A percentile compares a stretch with the other conserved stretches of the same genome.
Conservation (phyloP, 2,113 vertebrate species). For the Shinisaurus crocodilurus region DNA sequence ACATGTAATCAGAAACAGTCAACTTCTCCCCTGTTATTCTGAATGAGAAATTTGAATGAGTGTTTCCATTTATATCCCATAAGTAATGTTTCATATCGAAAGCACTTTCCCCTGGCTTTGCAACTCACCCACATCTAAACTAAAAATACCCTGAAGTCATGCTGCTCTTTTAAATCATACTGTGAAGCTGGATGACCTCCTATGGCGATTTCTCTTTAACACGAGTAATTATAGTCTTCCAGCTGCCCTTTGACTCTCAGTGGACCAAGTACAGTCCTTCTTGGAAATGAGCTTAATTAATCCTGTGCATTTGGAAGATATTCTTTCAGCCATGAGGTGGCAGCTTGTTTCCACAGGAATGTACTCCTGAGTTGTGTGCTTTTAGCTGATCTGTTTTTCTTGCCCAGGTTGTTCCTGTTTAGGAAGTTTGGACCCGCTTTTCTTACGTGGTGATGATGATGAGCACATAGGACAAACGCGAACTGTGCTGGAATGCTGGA, state of each 20-base stretch:
- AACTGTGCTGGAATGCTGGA: neutral
- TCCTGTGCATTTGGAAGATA: conserved; percentile 65
- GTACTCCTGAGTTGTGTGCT: conserved; percentile 40
- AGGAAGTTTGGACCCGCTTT: neutral
- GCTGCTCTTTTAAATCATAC: conserved; percentile 69
- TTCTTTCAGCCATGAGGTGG: conserved; percentile 53
- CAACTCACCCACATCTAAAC: conserved; percentile 65
- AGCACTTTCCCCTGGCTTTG: conserved; percentile 38
- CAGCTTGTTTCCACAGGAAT: conserved; percentile 61
- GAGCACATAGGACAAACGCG: conserved; percentile 10
- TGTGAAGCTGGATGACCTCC: conserved; percentile 44
- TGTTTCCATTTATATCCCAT: conserved; percentile 64
- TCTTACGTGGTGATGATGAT: neutral
- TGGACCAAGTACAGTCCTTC: conserved; percentile 65
- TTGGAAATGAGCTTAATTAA: conserved; percentile 77
- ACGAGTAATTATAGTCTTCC: conserved; percentile 73
- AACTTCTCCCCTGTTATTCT: conserved; percentile 29
- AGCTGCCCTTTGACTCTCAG: conserved; percentile 71
- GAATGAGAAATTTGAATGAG: conserved; percentile 56
- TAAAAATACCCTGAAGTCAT: conserved; percentile 65
- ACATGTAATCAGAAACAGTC: neutral
- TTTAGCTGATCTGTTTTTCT: conserved; percentile 42
- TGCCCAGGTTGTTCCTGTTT: conserved; percentile 25
- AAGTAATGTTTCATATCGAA: conserved; percentile 61
- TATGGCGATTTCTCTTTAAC: conserved; percentile 70